A percentile compares a stretch with the other conserved stretches of the same genome.
Evolutionary conservation across 2,888 invertebrate genomes (phyloP).

Genomic region (Polyommatus iphigenia): DNA sequence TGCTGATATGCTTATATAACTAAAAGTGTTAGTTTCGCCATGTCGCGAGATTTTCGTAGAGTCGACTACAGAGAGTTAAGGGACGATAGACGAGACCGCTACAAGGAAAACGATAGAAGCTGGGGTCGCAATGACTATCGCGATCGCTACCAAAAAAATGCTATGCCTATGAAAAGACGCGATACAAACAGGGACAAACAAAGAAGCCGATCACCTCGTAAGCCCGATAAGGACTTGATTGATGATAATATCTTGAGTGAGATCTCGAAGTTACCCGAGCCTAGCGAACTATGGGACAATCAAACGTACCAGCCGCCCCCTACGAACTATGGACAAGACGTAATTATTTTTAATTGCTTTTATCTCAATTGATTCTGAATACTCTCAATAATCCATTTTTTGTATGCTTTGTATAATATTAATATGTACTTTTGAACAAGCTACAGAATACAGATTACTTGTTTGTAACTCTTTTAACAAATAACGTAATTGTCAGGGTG

Average conservation of each 20-base stretch:
- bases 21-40: conserved; percentile 32
- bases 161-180: conserved; percentile 54
- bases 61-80: conserved; percentile 40
- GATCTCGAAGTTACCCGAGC: conserved; percentile 68
- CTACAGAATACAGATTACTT: neutral
- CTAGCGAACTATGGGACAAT: conserved; percentile 70
- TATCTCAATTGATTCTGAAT: neutral
- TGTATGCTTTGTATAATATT: neutral
- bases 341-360: conserved; percentile 34
- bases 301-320: conserved; percentile 49
- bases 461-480: neutral
- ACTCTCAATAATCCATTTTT: neutral
- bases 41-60: conserved; percentile 46
- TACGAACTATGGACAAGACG: conserved; percentile 41
- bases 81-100: conserved; percentile 41
- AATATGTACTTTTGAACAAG: neutral
- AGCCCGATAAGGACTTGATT: conserved; percentile 61
- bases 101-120: conserved; percentile 47
- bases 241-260: conserved; percentile 71
- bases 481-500: conserved; percentile 39
- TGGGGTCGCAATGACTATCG: conserved; percentile 52
- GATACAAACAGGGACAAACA: conserved; percentile 54
- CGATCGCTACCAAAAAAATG: conserved; percentile 46
- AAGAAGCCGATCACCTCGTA: conserved; percentile 62
- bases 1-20: neutral